Conservation (phyloP, 2,888 invertebrate species). For the Tridacna gigas region DNA sequence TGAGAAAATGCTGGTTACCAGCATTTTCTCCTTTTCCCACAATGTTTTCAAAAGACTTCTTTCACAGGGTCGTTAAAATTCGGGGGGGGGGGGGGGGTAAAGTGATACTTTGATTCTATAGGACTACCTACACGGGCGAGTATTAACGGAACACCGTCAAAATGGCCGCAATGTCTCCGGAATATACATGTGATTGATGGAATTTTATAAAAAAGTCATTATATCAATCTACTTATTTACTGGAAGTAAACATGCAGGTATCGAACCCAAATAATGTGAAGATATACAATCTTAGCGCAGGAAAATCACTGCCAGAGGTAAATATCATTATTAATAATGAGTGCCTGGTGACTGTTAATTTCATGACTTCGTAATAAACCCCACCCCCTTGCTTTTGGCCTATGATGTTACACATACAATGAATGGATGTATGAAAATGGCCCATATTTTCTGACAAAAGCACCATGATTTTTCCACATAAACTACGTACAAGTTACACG, state of each 20-base stretch:
- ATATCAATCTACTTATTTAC: not conserved
- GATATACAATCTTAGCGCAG: slow-evolving; percentile 98
- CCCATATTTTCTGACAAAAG: too few relatives aligned
- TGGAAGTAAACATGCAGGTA: slow-evolving; percentile 90
- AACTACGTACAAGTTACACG: too few relatives aligned
- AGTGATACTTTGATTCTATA: not conserved
- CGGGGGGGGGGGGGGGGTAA: too few relatives aligned
- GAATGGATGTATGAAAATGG: not conserved
- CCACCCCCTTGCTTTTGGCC: not conserved
- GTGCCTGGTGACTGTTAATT: not conserved
- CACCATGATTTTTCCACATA: too few relatives aligned
- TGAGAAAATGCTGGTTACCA: too few relatives aligned
- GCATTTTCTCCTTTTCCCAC: too few relatives aligned
- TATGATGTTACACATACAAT: not conserved
- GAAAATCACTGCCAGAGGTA: slow-evolving; percentile 96
- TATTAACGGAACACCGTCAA: not conserved
- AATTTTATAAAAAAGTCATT: not conserved
- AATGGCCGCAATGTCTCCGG: not conserved
- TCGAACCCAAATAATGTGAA: slow-evolving; percentile 97
- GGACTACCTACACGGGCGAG: not conserved
- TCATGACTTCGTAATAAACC: not conserved
- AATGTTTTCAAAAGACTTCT: too few relatives aligned
- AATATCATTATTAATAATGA: not conserved
- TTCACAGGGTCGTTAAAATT: too few relatives aligned
- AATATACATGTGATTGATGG: not conserved